Evolutionary conservation across 2,888 invertebrate genomes (phyloP).

Genomic region (Mayetiola destructor): DNA sequence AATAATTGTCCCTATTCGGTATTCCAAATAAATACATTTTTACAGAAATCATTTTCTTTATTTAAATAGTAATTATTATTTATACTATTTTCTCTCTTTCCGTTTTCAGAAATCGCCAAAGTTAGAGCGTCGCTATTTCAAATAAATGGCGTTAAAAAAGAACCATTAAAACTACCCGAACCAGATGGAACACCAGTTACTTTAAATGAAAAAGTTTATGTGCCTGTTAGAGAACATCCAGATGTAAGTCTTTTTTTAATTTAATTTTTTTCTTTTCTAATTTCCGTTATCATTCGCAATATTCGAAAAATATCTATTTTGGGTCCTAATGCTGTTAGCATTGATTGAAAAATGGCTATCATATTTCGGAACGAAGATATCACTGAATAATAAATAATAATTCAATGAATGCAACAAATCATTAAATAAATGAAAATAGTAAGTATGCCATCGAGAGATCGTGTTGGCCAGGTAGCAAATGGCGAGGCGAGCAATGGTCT

Average conservation of each 20-base stretch:
- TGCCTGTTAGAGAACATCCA: constrained; percentile 99
- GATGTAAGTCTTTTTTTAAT: constrained; percentile 66
- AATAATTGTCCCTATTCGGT: neutral
- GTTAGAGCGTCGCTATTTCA: constrained; percentile 96
- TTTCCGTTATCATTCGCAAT: no score
- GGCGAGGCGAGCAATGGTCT: no score
- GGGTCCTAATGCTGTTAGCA: no score
- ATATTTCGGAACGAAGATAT: no score
- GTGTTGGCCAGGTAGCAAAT: no score
- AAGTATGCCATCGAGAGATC: no score
- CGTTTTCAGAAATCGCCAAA: constrained; percentile 84
- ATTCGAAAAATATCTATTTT: no score
- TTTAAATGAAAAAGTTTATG: constrained; percentile 97
- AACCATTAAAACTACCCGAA: constrained; percentile 81
- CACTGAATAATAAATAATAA: no score
- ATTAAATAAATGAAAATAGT: no score
- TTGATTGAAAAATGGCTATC: no score
- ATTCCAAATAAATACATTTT: neutral
- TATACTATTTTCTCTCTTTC: constrained; percentile 26
- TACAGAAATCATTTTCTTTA: neutral
- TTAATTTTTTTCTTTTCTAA: neutral
- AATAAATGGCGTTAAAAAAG: constrained; percentile 93
- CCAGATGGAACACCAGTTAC: constrained; percentile 80
- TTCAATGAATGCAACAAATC: no score
- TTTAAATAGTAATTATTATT: neutral